Evolutionary conservation across 2,113 vertebrate species (phyloP).

Genomic region (Oryctolagus cuniculus): mOryCun1.1 NC_091433.1:16610501-16611000

Average conservation of each 20-base stretch:
- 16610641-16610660: conserved; percentile 41
- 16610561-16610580: conserved; percentile 59
- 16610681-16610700: neutral
- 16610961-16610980: neutral
- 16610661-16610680: conserved; percentile 1
- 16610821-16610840: conserved; percentile 23
- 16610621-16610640: neutral
- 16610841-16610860: neutral
- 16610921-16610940: neutral
- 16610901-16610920: neutral
- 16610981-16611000: neutral
- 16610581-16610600: conserved; percentile 17
- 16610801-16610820: conserved; percentile 55
- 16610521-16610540: conserved; percentile 61
- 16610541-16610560: conserved; percentile 70
- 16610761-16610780: conserved; percentile 61
- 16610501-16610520: conserved; percentile 79
- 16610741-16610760: conserved; percentile 61
- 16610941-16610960: neutral
- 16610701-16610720: neutral
- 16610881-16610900: neutral
- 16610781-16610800: conserved; percentile 66
- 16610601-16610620: conserved; percentile 57
- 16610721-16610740: conserved; percentile 1
- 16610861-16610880: neutral